Conservation (phyloP, 2,113 vertebrate genomes). For the Coptodon bakossiorum region DNA sequence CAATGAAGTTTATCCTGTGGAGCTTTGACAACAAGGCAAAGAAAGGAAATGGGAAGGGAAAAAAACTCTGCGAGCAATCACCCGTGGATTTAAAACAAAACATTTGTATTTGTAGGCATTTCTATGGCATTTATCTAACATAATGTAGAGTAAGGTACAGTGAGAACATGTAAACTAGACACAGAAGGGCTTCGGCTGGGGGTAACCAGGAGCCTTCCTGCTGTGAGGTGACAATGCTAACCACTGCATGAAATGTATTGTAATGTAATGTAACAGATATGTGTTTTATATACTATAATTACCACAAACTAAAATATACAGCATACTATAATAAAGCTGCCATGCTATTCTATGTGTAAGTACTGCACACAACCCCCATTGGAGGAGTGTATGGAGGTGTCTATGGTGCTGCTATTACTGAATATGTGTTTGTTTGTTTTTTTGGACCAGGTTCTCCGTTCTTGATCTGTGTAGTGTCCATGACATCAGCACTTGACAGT, state of each 20-base stretch:
- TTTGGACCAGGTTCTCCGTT: slow-evolving; percentile 79
- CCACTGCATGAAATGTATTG: background rate
- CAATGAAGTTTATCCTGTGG: background rate
- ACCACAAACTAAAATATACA: background rate
- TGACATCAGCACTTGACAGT: slow-evolving; percentile 77
- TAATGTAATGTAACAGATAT: background rate
- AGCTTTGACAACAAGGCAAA: background rate
- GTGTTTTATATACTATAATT: background rate
- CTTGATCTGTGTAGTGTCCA: slow-evolving; percentile 84
- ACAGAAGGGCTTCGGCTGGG: no score
- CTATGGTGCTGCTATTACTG: background rate
- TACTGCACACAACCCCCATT: background rate
- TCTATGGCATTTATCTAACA: background rate
- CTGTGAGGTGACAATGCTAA: no score
- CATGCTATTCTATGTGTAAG: background rate
- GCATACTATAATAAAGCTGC: background rate
- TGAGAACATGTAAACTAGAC: background rate
- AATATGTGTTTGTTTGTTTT: background rate
- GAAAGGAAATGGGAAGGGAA: background rate
- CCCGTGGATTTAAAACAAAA: background rate
- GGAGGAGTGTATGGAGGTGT: background rate
- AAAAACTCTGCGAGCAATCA: background rate
- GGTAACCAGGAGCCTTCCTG: no score
- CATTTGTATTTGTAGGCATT: background rate
- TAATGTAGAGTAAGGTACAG: background rate